Evolutionary conservation across 2,113 vertebrate genomes (phyloP).

Genomic region (Tetrax tetrax): DNA sequence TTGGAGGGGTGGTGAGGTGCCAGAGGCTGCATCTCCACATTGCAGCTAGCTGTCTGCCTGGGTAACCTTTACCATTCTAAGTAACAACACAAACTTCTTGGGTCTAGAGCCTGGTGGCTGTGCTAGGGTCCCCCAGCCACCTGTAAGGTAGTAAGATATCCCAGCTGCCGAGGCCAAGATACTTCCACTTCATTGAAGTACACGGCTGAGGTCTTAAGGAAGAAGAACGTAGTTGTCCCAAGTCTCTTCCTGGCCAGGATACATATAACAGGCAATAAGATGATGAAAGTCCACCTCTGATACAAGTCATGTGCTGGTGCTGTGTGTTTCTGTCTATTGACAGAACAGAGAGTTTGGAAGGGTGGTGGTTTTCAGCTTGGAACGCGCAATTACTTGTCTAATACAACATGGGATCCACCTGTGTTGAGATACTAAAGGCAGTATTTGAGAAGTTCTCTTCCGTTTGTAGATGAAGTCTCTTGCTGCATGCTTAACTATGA

Average conservation of each 20-base stretch:
- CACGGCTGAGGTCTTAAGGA: neutral
- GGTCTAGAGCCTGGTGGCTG: neutral
- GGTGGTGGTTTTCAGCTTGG: neutral
- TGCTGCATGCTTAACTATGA: neutral
- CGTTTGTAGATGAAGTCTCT: neutral
- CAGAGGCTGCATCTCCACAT: neutral
- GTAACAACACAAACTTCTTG: neutral
- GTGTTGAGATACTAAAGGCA: neutral
- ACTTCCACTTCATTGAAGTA: neutral
- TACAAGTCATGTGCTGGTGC: neutral
- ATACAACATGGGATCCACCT: neutral
- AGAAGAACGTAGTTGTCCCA: neutral
- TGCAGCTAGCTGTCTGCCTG: neutral
- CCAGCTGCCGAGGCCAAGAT: neutral
- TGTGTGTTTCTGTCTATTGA: neutral
- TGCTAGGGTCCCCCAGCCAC: neutral
- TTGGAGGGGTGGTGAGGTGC: accelerated
- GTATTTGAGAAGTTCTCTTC: neutral
- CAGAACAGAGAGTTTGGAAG: neutral
- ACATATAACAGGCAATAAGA: neutral
- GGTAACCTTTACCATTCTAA: neutral
- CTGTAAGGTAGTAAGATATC: neutral
- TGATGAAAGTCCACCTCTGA: neutral
- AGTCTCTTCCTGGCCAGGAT: neutral
- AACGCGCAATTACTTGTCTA: neutral